A percentile compares a stretch with the other conserved stretches of the same genome.
Conservation (phyloP, 2,888 invertebrate genomes). For the Dromius quadrimaculatus region DNA sequence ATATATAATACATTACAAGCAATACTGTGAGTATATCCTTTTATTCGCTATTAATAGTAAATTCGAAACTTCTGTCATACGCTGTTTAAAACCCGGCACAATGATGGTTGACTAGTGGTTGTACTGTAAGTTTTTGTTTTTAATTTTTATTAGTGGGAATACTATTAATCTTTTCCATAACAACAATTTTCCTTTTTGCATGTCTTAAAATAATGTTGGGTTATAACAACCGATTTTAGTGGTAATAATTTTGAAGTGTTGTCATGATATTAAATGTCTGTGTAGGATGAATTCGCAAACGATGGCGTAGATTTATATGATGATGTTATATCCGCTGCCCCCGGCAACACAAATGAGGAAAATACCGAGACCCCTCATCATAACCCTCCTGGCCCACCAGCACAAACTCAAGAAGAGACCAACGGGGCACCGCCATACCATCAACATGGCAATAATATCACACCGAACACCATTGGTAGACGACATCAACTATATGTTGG, state of each 20-base stretch:
- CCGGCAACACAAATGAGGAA: conserved; percentile 72
- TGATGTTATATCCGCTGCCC: conserved; percentile 88
- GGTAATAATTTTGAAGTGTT: not conserved
- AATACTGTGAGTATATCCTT: not conserved
- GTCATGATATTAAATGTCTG: conserved; percentile 44
- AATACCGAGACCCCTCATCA: conserved; percentile 72
- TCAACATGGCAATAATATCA: conserved; percentile 76
- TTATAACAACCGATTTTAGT: conserved; percentile 23
- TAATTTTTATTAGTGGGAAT: conserved; percentile 8
- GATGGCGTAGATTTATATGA: conserved; percentile 95
- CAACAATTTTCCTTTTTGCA: conserved; percentile 14
- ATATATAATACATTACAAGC: not conserved
- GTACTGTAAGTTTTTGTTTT: conserved; percentile 30
- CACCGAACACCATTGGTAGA: conserved; percentile 79
- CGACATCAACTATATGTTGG: conserved; percentile 96
- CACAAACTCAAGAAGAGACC: conserved; percentile 73
- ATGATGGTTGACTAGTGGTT: conserved; percentile 38
- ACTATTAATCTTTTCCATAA: conserved; percentile 28
- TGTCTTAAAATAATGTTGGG: not conserved
- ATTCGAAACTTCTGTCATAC: not conserved
- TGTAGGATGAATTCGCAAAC: conserved; percentile 83
- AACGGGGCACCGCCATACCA: conserved; percentile 78
- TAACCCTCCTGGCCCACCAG: conserved; percentile 69
- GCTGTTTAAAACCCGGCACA: conserved; percentile 19
- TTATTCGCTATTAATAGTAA: not conserved